phyloP scores from a whole-genome alignment of 35 echinoderm and acorn worm genomes.

The Amphiura filiformis region DNA sequence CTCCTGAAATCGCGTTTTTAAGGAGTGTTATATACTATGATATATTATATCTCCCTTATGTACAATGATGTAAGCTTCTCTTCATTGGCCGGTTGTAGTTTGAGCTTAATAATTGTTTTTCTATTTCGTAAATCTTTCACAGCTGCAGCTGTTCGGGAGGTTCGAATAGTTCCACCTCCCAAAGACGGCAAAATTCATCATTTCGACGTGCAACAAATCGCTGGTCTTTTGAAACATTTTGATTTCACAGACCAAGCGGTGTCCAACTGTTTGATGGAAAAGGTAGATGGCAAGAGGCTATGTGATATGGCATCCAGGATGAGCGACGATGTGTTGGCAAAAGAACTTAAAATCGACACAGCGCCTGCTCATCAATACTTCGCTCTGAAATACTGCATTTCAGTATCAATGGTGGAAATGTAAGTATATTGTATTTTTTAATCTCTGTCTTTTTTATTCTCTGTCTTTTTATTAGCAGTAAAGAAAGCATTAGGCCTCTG shows the following conservation, averaged over 20 bases:
- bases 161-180: not conserved
- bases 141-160: not conserved
- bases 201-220: not conserved
- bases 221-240: not conserved
- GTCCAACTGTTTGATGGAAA: not conserved
- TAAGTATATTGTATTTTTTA: no score
- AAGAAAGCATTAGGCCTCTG: no score
- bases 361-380: not conserved
- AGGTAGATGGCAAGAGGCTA: not conserved
- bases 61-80: no score
- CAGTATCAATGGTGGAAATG: not conserved
- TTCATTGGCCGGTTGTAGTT: no score
- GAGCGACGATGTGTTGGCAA: not conserved
- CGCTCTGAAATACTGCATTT: not conserved
- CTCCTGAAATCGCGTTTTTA: no score
- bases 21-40: no score
- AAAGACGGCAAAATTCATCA: not conserved
- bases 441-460: no score
- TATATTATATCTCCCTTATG: no score
- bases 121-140: no score
- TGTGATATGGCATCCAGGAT: not conserved
- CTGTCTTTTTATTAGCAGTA: no score
- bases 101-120: no score
- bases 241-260: not conserved
- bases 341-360: not conserved